A percentile compares a stretch with the other conserved stretches of the same genome.
phyloP scores from a whole-genome alignment of 2,797 vertebrate species.

The Etheostoma perlongum region DNA sequence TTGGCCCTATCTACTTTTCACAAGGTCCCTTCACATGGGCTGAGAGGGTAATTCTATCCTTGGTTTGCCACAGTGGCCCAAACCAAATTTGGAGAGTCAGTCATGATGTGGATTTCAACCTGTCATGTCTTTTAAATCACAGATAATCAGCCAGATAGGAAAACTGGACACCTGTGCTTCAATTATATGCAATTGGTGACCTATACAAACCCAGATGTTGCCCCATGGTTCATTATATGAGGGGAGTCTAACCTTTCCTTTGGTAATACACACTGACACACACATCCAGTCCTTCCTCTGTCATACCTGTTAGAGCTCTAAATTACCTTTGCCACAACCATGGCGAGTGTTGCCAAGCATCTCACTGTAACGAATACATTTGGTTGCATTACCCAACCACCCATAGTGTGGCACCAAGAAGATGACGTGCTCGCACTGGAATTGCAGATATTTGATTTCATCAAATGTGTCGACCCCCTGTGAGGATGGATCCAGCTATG shows the following conservation, averaged over 20 bases:
- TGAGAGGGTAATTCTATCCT: slow-evolving; percentile 67
- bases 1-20: slow-evolving; percentile 67
- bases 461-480: slow-evolving; percentile 45
- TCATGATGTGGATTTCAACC: slow-evolving; percentile 29
- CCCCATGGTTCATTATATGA: slow-evolving; percentile 50
- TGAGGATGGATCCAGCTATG: slow-evolving; percentile 47
- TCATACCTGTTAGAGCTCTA: slow-evolving; percentile 86
- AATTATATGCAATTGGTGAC: slow-evolving; percentile 53
- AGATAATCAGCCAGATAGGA: slow-evolving; percentile 40
- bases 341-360: slow-evolving; percentile 73
- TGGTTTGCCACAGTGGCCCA: slow-evolving; percentile 46
- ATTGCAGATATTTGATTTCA: slow-evolving; percentile 49
- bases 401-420: slow-evolving; percentile 54
- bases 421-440: slow-evolving; percentile 43
- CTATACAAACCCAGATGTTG: slow-evolving; percentile 57
- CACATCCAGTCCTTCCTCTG: slow-evolving; percentile 55
- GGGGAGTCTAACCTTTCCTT: slow-evolving; percentile 65
- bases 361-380: slow-evolving; percentile 79
- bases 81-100: slow-evolving; percentile 44
- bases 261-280: slow-evolving; percentile 39
- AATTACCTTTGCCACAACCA: slow-evolving; percentile 80
- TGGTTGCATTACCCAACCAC: slow-evolving; percentile 77
- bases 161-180: slow-evolving; percentile 25
- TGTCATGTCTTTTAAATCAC: slow-evolving; percentile 34
- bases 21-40: slow-evolving; percentile 64